Percentiles rank a stretch among this genome's conserved stretches.
Evolutionary conservation across 2,888 invertebrate genomes (phyloP).

Genomic region (Cristatella mucedo): DNA sequence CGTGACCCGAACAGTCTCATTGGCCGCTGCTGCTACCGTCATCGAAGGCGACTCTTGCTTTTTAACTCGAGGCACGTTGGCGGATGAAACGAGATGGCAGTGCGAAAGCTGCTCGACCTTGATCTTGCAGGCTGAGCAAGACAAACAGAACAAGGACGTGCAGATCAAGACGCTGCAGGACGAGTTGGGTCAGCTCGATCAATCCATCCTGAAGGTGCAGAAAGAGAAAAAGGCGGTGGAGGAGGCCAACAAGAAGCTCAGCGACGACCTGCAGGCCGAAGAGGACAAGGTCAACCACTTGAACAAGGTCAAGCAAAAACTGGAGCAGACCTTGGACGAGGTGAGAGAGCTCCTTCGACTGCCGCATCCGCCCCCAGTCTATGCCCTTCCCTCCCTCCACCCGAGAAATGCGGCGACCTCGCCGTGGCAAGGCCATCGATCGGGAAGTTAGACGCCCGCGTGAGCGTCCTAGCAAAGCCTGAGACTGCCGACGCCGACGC

Average conservation of each 20-base stretch:
- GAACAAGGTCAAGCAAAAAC: conserved; percentile 5
- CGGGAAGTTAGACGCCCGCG: no score
- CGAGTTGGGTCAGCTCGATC: conserved; percentile 4
- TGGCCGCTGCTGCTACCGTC: no score
- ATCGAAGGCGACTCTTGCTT: no score
- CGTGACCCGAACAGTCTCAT: no score
- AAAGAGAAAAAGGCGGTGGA: conserved; percentile 7
- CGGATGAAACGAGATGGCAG: no score
- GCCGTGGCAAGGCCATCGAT: no score
- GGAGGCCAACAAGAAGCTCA: conserved; percentile 3
- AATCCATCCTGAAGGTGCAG: conserved; percentile 1
- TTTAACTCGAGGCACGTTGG: no score
- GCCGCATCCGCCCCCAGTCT: neutral
- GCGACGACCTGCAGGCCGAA: conserved; percentile 6
- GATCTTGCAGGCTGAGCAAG: conserved; percentile 1
- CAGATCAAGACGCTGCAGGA: conserved; percentile 6
- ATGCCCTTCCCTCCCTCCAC: no score
- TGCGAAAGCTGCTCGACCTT: no score
- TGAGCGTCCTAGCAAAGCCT: no score
- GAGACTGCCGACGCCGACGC: no score
- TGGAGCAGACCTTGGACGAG: conserved; percentile 5
- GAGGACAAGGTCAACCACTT: conserved; percentile 9
- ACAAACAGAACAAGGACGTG: conserved; percentile 5
- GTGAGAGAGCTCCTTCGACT: neutral
- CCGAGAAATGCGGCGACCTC: no score